Base-by-base conservation (phyloP, 1,140 invertebrate species). In the Pachyrhynchus sulphureomaculatus region DNA sequence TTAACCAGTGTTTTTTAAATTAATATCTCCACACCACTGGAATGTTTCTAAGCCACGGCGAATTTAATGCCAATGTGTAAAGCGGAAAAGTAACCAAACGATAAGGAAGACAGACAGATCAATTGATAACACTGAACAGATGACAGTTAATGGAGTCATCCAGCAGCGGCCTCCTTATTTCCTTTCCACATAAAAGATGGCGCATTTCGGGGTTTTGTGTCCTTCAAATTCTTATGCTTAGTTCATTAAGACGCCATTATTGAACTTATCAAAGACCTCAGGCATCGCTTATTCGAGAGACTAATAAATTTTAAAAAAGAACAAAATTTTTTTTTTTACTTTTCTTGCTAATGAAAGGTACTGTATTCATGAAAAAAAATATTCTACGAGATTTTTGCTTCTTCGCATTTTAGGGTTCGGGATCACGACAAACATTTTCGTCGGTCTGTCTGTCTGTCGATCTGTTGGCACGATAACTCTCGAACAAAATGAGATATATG, bases 61-160 rank as follows among this genome's bases (percentile, higher is more conserved):
- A n/a, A 17, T 73, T 73, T 72, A 73, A 72, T 65, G 64, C 60
- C 55, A 68, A 66, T 60, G 70, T 72, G 66, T 72, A 70, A 72
- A 67, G 68, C 68, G 71, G 70, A 72, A 72, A 73, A 71, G 69
- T 72, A 73, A 68, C 68, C 68, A 63, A 51, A 49, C 67, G 70
- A 73, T 73, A 72, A 73, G 71, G 64, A 69, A 72, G 68, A 73
- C 71, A 73, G 71, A 66, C 69, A 73, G 70, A 73, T 73, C 70
- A 72, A 73, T 73, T 72, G 70, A 73, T 73, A 73, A 64, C 71
- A 60, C 52, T 45, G 65, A 58, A 71, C 60, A 70, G 71, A 72
- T 72, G 71, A 72, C 71, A 71, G 66, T 72, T 68, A 72, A 72
- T 68, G 71, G 68, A 62, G 59, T 49, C 56, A 48, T 69, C 52